Percentiles rank a stretch among this genome's conserved stretches.
These are phyloP conservation scores for Ammospiza caudacuta DNA, from an alignment of 2,113 vertebrate genomes.

Conservation along the genomic window DNA sequence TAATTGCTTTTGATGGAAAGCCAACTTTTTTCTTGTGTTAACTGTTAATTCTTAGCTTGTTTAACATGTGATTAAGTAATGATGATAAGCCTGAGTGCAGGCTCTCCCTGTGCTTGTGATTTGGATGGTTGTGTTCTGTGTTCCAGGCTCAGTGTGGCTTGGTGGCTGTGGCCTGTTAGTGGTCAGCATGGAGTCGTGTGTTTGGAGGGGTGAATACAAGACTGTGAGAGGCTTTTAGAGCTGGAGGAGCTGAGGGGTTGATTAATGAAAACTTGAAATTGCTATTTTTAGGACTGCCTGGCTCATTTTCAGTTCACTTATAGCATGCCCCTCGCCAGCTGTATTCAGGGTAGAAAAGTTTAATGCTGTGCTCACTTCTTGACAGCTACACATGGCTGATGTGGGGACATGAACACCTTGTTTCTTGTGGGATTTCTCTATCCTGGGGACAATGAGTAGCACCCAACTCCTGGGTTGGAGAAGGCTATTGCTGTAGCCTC, in stretches of 20 bases:
- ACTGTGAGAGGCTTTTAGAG: not conserved
- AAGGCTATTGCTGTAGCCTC: not conserved
- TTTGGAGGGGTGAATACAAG: not conserved
- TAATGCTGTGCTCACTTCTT: not conserved
- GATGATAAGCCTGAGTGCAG: conserved; percentile 47
- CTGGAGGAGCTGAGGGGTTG: not conserved
- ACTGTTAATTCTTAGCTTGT: conserved; percentile 65
- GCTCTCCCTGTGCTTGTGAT: conserved; percentile 21
- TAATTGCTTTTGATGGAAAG: conserved; percentile 77
- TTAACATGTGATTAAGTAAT: conserved; percentile 66
- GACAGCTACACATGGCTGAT: accelerated
- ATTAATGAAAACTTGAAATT: not conserved
- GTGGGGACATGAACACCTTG: accelerated
- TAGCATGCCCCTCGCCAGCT: not conserved
- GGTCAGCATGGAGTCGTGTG: accelerated
- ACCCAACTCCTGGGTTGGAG: not conserved
- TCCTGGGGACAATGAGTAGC: accelerated
- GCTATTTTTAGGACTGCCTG: not conserved
- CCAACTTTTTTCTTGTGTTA: conserved; percentile 70
- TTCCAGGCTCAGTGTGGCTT: not conserved
- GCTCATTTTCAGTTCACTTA: not conserved
- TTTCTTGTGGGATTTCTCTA: not conserved
- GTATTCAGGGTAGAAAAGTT: not conserved
- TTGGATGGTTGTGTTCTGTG: not conserved
- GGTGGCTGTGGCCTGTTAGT: not conserved